These are phyloP conservation scores for Anastrepha obliqua DNA, from an alignment of 1,140 invertebrate species.

Conservation along the genomic window DNA sequence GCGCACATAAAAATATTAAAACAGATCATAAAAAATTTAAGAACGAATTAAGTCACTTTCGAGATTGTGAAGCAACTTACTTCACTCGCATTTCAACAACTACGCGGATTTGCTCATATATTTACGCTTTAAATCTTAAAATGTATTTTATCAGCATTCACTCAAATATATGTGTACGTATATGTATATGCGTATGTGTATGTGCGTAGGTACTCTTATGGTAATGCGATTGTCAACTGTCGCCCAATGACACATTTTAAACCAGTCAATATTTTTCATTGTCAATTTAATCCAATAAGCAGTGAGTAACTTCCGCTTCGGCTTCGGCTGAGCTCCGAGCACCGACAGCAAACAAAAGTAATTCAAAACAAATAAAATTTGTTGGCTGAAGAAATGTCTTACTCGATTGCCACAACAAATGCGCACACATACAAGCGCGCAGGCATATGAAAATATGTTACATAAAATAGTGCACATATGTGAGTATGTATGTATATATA, in stretches of 20 bases:
- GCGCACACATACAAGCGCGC: not conserved
- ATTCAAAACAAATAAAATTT: constrained; percentile 35
- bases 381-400: not conserved
- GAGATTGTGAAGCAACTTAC: no score
- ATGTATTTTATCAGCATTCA: no score
- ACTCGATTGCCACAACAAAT: not conserved
- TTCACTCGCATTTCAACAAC: no score
- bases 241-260: not conserved
- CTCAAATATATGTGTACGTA: not conserved
- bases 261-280: not conserved
- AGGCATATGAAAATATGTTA: not conserved
- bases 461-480: no score
- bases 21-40: no score
- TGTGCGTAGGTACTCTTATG: not conserved
- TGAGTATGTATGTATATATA: no score
- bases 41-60: no score
- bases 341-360: not conserved
- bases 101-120: no score
- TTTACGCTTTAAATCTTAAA: no score
- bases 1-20: no score
- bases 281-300: constrained; percentile 44
- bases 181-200: not conserved
- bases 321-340: not conserved
- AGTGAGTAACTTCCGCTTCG: not conserved
- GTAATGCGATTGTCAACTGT: constrained; percentile 2